Conservation (phyloP, 1,140 invertebrate genomes). For the Calosoma granatense region DNA sequence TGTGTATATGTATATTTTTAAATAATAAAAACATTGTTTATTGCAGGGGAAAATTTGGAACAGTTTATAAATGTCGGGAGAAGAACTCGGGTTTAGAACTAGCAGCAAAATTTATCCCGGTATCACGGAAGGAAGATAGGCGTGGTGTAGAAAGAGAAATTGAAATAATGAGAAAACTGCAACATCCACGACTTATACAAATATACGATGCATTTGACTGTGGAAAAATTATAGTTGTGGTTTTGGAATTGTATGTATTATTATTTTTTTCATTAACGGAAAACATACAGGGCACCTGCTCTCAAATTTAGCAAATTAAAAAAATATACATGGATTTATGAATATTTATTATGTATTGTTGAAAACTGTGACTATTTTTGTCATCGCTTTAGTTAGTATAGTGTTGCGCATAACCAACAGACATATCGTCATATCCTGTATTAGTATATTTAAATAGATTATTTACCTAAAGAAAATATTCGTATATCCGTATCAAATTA, state of each 20-base stretch:
- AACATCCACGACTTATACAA: constrained; percentile 90
- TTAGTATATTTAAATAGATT: too few relatives aligned
- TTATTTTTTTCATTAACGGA: not conserved
- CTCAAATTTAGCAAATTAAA: not conserved
- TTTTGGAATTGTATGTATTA: constrained; percentile 87
- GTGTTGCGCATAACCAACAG: too few relatives aligned
- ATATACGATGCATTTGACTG: constrained; percentile 93
- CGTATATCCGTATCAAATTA: too few relatives aligned
- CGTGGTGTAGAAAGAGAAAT: constrained; percentile 90
- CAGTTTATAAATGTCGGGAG: constrained; percentile 86
- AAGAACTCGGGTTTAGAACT: constrained; percentile 67
- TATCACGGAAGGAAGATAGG: constrained; percentile 73
- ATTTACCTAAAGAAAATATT: too few relatives aligned
- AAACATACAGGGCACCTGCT: not conserved
- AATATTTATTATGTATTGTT: constrained; percentile 1
- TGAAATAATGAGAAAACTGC: constrained; percentile 88
- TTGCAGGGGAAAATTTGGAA: constrained; percentile 94
- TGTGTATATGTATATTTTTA: not conserved
- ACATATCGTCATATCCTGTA: too few relatives aligned
- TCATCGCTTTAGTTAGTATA: too few relatives aligned
- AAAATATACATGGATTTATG: not conserved
- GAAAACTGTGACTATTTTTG: too few relatives aligned
- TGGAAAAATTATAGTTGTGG: constrained; percentile 84
- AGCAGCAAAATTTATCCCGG: constrained; percentile 89
- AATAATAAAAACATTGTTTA: not conserved